phyloP scores from a whole-genome alignment of 2,113 vertebrate species.

The Cephalopterus ornatus region DNA sequence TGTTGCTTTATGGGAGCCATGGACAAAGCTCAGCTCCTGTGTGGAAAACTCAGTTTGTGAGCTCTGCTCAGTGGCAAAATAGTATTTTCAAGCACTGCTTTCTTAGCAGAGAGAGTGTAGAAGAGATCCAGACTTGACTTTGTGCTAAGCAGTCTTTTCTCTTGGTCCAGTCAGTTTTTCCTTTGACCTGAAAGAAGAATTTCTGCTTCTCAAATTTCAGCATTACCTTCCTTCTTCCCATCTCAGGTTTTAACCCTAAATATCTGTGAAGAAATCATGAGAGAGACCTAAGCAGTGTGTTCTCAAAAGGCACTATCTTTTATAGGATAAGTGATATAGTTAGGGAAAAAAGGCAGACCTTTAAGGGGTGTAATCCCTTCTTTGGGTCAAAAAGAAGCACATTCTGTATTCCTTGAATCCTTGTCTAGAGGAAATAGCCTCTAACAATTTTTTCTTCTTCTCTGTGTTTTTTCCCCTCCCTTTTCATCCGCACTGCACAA shows the following conservation, averaged over 20 bases:
- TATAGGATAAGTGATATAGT: neutral
- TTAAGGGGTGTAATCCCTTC: neutral
- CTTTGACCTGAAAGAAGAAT: neutral
- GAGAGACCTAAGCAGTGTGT: neutral
- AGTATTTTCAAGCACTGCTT: neutral
- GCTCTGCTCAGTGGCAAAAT: neutral
- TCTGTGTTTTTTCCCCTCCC: neutral
- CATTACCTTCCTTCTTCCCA: neutral
- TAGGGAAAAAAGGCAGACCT: neutral
- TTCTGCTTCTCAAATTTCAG: neutral
- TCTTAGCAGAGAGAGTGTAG: neutral
- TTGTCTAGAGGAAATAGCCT: neutral
- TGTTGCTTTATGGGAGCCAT: fast-evolving
- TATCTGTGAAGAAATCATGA: neutral
- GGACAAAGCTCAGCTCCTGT: neutral
- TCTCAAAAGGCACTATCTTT: neutral
- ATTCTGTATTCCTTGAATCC: neutral
- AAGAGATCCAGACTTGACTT: neutral
- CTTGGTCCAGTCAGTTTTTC: neutral
- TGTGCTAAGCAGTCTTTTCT: neutral
- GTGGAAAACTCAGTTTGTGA: neutral
- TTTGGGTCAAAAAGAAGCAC: neutral
- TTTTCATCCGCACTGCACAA: neutral
- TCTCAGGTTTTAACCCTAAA: neutral
- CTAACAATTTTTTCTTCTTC: neutral